Percentiles rank a stretch among this genome's conserved stretches.
Conservation (phyloP, 2,113 vertebrate species). For the Megaceryle maxima region DNA sequence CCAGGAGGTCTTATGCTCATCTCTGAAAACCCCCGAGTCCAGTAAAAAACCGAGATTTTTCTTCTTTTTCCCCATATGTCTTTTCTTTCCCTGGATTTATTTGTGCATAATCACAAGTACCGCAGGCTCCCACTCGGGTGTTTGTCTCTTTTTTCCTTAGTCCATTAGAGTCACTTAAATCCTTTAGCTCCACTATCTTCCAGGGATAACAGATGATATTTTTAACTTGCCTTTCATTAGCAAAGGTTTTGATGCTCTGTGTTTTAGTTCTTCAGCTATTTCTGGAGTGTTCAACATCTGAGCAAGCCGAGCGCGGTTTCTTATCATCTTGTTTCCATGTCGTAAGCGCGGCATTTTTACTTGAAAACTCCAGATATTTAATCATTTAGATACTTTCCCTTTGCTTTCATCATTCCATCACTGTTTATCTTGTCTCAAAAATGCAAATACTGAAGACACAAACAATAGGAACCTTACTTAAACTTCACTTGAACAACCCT, state of each 20-base stretch:
- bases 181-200: slow-evolving; percentile 13
- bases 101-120: background rate
- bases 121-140: background rate
- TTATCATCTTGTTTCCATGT: background rate
- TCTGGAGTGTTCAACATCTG: background rate
- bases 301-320: background rate
- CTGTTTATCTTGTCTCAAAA: background rate
- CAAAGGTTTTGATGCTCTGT: slow-evolving; percentile 8
- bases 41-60: background rate
- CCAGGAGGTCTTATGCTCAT: background rate
- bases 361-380: background rate
- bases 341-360: background rate
- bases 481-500: background rate
- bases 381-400: background rate
- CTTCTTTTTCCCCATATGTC: background rate
- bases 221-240: slow-evolving; percentile 53
- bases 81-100: background rate
- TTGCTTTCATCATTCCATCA: background rate
- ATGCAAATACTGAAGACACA: slow-evolving; percentile 3
- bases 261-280: slow-evolving; percentile 40
- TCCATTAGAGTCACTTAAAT: slow-evolving; percentile 6
- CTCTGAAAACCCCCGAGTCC: background rate
- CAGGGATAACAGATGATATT: slow-evolving; percentile 36
- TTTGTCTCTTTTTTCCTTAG: background rate
- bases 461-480: background rate